Evolutionary conservation across 2,113 vertebrate genomes (phyloP).

Genomic region (Arizona elegans): DNA sequence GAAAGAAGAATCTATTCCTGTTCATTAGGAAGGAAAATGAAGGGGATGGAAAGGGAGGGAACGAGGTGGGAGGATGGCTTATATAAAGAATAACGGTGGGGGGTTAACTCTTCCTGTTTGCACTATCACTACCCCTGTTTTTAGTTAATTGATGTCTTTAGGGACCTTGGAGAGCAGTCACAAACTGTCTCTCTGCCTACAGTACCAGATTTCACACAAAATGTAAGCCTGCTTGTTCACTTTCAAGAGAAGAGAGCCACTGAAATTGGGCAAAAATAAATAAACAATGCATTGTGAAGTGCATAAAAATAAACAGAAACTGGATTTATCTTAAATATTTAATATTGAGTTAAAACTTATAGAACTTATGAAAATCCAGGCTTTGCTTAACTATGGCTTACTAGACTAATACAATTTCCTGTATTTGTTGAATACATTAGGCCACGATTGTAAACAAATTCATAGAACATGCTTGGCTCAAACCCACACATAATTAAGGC

Average conservation of each 20-base stretch:
- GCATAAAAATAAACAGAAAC: slow-evolving; percentile 24
- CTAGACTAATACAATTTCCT: background rate
- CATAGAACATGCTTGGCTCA: background rate
- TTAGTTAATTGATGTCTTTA: slow-evolving; percentile 70
- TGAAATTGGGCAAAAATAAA: slow-evolving; percentile 12
- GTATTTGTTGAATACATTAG: background rate
- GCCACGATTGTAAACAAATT: background rate
- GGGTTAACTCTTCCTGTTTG: slow-evolving; percentile 68
- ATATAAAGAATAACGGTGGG: slow-evolving; percentile 68
- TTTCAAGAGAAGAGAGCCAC: slow-evolving; percentile 8
- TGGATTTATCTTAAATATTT: slow-evolving; percentile 25
- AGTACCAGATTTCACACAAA: slow-evolving; percentile 53
- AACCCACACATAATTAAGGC: background rate
- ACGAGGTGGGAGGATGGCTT: slow-evolving; percentile 63
- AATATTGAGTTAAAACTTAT: background rate
- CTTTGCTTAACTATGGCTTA: background rate
- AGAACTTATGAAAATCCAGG: background rate
- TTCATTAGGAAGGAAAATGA: slow-evolving; percentile 69
- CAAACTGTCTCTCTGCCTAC: slow-evolving; percentile 55
- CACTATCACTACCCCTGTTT: slow-evolving; percentile 62
- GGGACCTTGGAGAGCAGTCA: slow-evolving; percentile 63
- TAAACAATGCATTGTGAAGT: slow-evolving; percentile 2
- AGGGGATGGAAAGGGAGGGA: slow-evolving; percentile 49
- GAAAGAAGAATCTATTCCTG: slow-evolving; percentile 61
- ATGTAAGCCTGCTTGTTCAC: slow-evolving; percentile 40